Evolutionary conservation across 2,113 vertebrate species (phyloP).

Genomic region (Chlamydotis undulata): DNA sequence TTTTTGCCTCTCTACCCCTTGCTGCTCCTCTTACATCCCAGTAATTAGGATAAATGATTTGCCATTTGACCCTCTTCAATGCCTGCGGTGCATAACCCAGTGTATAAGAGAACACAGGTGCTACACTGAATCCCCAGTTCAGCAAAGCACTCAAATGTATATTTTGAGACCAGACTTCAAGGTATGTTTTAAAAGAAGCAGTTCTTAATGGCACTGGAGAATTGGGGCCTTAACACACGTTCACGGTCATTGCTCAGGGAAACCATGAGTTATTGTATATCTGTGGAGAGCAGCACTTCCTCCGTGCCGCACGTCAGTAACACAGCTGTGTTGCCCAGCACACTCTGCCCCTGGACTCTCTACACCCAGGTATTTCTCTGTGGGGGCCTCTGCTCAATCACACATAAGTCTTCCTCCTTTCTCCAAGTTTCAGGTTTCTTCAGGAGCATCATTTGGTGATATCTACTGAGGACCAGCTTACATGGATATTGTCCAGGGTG

Average conservation of each 20-base stretch:
- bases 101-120: neutral
- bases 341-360: neutral
- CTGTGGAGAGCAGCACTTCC: neutral
- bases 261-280: neutral
- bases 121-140: neutral
- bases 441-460: neutral
- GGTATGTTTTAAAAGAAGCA: neutral
- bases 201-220: neutral
- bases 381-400: neutral
- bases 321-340: neutral
- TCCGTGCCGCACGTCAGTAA: rapidly evolving
- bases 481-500: neutral
- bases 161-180: neutral
- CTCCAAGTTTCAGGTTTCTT: neutral
- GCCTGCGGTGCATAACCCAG: neutral
- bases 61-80: neutral
- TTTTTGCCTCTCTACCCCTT: neutral
- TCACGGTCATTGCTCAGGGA: neutral
- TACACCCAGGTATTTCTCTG: neutral
- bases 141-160: neutral
- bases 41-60: constrained; percentile 32
- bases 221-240: neutral
- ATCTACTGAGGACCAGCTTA: neutral
- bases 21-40: neutral
- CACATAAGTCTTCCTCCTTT: neutral